Evolutionary conservation across 37 sponge, comb jelly and placozoan species (phyloP).

Genomic region (Diacarnus erythraeanus): DNA sequence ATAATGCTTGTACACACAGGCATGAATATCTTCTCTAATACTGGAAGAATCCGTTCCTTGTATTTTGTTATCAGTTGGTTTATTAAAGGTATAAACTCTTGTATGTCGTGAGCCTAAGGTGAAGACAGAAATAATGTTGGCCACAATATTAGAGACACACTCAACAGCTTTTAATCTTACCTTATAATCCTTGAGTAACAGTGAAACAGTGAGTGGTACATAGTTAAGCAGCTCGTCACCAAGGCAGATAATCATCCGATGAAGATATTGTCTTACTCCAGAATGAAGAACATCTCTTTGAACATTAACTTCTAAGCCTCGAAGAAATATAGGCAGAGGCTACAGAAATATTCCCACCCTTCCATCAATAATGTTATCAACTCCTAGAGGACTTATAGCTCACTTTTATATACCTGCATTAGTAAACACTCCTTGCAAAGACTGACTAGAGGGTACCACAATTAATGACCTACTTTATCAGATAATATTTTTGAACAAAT

Average conservation of each 20-base stretch:
- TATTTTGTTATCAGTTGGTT: slow-evolving; percentile 86
- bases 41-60: slow-evolving; percentile 62
- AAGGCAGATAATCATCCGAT: slow-evolving; percentile 90
- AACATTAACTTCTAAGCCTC: slow-evolving; percentile 63
- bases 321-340: slow-evolving; percentile 63
- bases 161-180: slow-evolving; percentile 9
- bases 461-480: too few relatives aligned
- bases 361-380: neutral
- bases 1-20: slow-evolving; percentile 68
- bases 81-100: slow-evolving; percentile 87
- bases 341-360: neutral
- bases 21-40: slow-evolving; percentile 71
- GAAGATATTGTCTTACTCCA: slow-evolving; percentile 86
- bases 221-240: slow-evolving; percentile 85
- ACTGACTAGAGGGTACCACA: too few relatives aligned
- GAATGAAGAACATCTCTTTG: slow-evolving; percentile 73
- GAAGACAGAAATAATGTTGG: too few relatives aligned
- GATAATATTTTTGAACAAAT: too few relatives aligned
- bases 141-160: too few relatives aligned
- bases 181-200: slow-evolving; percentile 76
- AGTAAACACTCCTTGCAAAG: too few relatives aligned
- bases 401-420: too few relatives aligned
- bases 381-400: too few relatives aligned
- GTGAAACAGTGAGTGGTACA: slow-evolving; percentile 76
- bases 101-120: slow-evolving; percentile 70